phyloP scores from a whole-genome alignment of 2,797 vertebrate genomes.

The Scolopax bukidnonensis region DNA sequence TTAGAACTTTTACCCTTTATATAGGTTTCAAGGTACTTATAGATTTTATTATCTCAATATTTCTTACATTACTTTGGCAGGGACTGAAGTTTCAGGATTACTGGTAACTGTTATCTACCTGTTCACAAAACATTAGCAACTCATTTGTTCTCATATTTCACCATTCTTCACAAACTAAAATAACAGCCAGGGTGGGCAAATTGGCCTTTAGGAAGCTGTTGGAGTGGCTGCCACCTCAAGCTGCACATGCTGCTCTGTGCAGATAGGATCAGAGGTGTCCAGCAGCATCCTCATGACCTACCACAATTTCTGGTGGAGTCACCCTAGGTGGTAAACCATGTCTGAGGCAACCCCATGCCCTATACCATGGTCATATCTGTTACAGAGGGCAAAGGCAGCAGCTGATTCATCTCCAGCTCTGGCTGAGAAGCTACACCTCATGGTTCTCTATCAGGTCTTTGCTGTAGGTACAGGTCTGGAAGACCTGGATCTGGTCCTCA shows the following conservation, averaged over 20 bases:
- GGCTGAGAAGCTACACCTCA: background rate
- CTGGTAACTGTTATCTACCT: background rate
- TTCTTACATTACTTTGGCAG: background rate
- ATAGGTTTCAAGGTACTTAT: background rate
- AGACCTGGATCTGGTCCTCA: background rate
- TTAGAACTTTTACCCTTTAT: background rate
- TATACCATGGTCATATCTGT: accelerated
- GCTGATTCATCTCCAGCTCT: background rate
- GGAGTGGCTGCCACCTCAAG: background rate
- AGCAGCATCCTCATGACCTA: background rate
- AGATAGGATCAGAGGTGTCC: background rate
- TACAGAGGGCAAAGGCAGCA: accelerated
- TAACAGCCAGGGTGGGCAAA: background rate
- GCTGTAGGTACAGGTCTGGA: background rate
- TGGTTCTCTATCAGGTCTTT: background rate
- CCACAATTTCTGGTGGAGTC: background rate
- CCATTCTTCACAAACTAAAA: background rate
- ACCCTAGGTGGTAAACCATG: accelerated
- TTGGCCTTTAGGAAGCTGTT: background rate
- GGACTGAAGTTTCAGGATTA: background rate
- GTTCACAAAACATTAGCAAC: background rate
- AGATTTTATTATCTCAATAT: background rate
- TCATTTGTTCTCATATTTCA: background rate
- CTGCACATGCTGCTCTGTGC: background rate
- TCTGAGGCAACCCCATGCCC: background rate